Conservation (phyloP, 2,888 invertebrate species). For the Monopis laevigella region DNA sequence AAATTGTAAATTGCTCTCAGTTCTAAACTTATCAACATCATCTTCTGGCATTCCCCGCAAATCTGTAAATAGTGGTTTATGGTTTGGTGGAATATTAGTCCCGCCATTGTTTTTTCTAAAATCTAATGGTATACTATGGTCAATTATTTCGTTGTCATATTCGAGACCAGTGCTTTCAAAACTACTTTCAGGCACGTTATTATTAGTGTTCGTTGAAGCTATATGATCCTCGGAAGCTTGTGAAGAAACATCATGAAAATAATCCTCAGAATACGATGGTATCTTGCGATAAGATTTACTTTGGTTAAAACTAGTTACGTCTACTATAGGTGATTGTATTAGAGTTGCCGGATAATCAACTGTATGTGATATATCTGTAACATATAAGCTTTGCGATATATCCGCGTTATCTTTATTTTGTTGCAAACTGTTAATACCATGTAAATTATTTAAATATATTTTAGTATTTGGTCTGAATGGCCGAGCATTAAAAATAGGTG, state of each 20-base stretch:
- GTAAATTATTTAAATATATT: constrained; percentile 30
- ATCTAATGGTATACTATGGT: constrained; percentile 33
- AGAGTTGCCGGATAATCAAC: constrained; percentile 77
- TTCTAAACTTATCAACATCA: constrained; percentile 52
- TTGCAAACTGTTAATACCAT: constrained; percentile 41
- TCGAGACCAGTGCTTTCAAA: constrained; percentile 52
- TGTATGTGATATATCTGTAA: constrained; percentile 75
- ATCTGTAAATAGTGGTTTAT: constrained; percentile 45
- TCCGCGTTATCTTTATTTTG: constrained; percentile 48
- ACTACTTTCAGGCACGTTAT: constrained; percentile 33
- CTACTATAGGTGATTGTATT: constrained; percentile 75
- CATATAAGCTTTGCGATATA: constrained; percentile 71
- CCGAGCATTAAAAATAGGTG: constrained; percentile 70
- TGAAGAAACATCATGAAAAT: constrained; percentile 59
- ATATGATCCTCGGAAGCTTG: constrained; percentile 59
- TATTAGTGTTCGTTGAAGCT: constrained; percentile 45
- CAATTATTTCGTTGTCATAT: constrained; percentile 43
- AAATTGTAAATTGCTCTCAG: constrained; percentile 54
- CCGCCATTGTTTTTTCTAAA: constrained; percentile 27
- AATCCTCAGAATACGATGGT: constrained; percentile 41
- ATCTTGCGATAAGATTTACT: constrained; percentile 51
- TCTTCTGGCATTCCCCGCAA: constrained; percentile 50
- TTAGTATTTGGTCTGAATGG: constrained; percentile 52
- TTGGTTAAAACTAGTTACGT: constrained; percentile 50
- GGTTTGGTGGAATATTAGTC: constrained; percentile 29